phyloP scores from a whole-genome alignment of 1,140 invertebrate genomes.

The Goniozus legneri region DNA sequence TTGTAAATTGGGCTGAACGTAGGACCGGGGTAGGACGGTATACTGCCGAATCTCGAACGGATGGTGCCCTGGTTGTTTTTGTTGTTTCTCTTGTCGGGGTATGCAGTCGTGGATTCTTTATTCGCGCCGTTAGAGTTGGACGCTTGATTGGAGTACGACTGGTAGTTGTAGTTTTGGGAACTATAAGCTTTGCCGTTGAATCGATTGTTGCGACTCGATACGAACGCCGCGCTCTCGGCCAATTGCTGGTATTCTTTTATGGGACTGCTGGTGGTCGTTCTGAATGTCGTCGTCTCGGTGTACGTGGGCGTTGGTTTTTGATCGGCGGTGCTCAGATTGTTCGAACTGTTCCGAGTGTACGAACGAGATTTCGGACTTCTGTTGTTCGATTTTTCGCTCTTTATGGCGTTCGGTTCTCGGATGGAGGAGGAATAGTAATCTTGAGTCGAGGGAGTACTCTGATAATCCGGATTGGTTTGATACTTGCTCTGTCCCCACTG shows the following conservation, averaged over 20 bases:
- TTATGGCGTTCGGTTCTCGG: conserved; percentile 25
- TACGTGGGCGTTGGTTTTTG: conserved; percentile 40
- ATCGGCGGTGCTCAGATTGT: conserved; percentile 17
- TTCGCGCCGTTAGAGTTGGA: conserved; percentile 13
- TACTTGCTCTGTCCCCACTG: conserved; percentile 28
- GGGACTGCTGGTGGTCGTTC: conserved; percentile 38
- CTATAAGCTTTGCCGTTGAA: conserved; percentile 32
- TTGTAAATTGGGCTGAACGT: conserved; percentile 45
- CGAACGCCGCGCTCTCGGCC: conserved; percentile 71
- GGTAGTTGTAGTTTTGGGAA: conserved; percentile 30
- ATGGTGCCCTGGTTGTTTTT: conserved; percentile 8
- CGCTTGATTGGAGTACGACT: conserved; percentile 17
- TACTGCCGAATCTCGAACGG: conserved; percentile 14
- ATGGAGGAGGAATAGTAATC: conserved; percentile 30
- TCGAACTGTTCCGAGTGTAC: conserved; percentile 27
- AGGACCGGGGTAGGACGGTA: conserved; percentile 33
- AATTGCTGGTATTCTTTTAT: conserved; percentile 66
- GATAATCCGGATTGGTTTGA: conserved; percentile 23
- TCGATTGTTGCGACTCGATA: conserved; percentile 55
- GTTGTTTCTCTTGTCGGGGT: conserved; percentile 6
- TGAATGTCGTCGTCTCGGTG: conserved; percentile 46
- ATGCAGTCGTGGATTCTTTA: conserved; percentile 12
- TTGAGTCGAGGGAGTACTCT: conserved; percentile 27
- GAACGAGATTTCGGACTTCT: conserved; percentile 28
- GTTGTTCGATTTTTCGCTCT: conserved; percentile 29